Conservation (phyloP, 2,888 invertebrate genomes). For the Noctua pronuba region DNA sequence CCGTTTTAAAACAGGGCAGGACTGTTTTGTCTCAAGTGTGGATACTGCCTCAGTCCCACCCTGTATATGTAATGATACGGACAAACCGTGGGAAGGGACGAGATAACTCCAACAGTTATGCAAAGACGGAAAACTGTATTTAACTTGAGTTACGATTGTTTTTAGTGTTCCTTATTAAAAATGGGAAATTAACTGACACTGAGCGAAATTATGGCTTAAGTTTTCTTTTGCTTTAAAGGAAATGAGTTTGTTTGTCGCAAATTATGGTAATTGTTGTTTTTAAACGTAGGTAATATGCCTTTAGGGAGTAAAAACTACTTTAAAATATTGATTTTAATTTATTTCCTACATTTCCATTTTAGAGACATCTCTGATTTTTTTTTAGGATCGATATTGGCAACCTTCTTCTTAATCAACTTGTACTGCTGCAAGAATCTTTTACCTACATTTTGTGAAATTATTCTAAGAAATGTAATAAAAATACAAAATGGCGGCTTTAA, state of each 20-base stretch:
- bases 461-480: not conserved
- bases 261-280: constrained; percentile 4
- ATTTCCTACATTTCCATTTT: not conserved
- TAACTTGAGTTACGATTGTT: constrained; percentile 79
- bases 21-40: constrained; percentile 12
- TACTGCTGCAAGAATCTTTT: not conserved
- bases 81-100: constrained; percentile 80
- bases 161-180: constrained; percentile 73
- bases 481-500: not conserved
- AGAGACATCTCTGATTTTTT: not conserved
- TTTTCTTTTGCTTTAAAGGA: constrained; percentile 14
- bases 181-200: constrained; percentile 47
- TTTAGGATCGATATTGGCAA: not conserved
- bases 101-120: constrained; percentile 83
- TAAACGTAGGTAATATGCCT: not conserved
- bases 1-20: too few relatives aligned
- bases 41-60: constrained; percentile 42
- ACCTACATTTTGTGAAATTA: not conserved
- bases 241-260: constrained; percentile 32
- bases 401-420: not conserved
- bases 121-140: constrained; percentile 85
- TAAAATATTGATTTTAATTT: not conserved
- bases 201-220: constrained; percentile 1
- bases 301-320: too few relatives aligned
- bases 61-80: constrained; percentile 61